Conservation (phyloP, 2,797 vertebrate genomes). For the Urocyon cinereoargenteus region DNA sequence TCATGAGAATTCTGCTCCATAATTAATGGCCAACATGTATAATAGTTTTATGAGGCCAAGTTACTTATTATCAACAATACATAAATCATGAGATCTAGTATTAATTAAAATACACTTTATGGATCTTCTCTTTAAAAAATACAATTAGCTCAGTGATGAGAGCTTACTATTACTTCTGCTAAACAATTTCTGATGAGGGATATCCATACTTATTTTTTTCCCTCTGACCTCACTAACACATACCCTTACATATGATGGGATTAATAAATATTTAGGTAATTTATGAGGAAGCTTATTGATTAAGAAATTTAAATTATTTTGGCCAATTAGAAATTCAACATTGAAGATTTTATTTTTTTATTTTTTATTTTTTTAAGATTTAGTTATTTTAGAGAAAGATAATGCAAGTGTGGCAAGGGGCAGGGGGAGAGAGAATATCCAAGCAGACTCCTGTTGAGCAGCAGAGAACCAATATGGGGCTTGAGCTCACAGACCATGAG, state of each 20-base stretch:
- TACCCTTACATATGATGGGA: neutral
- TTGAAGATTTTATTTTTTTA: neutral
- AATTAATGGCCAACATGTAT: neutral
- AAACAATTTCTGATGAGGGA: neutral
- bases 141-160: neutral
- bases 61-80: conserved; percentile 16
- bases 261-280: neutral
- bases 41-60: neutral
- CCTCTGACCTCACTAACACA: neutral
- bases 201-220: neutral
- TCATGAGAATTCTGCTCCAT: neutral
- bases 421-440: too few relatives aligned
- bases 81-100: neutral
- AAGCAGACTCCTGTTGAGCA: too few relatives aligned
- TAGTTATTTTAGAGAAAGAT: too few relatives aligned
- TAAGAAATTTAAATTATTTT: neutral
- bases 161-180: neutral
- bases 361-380: too few relatives aligned
- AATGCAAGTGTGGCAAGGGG: too few relatives aligned
- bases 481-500: too few relatives aligned
- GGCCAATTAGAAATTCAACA: neutral
- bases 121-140: neutral
- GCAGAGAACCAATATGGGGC: too few relatives aligned
- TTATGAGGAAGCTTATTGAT: neutral
- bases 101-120: neutral